Percentiles rank a stretch among this genome's conserved stretches.
phyloP scores from a whole-genome alignment of 2,797 vertebrate species.

The Paramormyrops hopkinsi region DNA sequence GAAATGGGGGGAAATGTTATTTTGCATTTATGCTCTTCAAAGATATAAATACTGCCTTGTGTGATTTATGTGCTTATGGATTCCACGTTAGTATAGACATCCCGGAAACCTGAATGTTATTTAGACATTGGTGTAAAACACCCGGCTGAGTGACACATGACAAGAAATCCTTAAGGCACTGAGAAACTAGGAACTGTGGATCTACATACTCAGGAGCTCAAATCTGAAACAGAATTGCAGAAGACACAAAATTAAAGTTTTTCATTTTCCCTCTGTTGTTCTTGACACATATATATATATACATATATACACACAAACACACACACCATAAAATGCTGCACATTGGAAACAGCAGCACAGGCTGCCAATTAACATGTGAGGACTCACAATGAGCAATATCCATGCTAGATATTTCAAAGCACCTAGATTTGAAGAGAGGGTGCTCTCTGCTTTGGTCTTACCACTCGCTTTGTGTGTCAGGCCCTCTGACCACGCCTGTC shows the following conservation, averaged over 20 bases:
- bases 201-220: neutral
- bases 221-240: neutral
- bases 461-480: neutral
- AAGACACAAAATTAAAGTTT: neutral
- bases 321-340: neutral
- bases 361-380: neutral
- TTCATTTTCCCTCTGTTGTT: neutral
- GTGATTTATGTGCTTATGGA: neutral
- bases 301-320: neutral
- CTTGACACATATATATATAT: neutral
- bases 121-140: neutral
- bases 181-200: neutral
- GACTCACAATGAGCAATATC: neutral
- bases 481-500: neutral
- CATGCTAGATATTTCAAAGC: slow-evolving; percentile 6
- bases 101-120: neutral
- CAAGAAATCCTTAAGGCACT: neutral
- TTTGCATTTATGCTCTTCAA: neutral
- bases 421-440: neutral
- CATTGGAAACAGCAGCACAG: neutral
- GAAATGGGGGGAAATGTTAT: neutral
- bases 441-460: neutral
- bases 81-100: neutral
- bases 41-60: neutral
- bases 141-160: neutral